Evolutionary conservation across 2,888 invertebrate genomes (phyloP), one percentile per base, ranked within the genome.

Genomic region (Brenthis ino): DNA sequence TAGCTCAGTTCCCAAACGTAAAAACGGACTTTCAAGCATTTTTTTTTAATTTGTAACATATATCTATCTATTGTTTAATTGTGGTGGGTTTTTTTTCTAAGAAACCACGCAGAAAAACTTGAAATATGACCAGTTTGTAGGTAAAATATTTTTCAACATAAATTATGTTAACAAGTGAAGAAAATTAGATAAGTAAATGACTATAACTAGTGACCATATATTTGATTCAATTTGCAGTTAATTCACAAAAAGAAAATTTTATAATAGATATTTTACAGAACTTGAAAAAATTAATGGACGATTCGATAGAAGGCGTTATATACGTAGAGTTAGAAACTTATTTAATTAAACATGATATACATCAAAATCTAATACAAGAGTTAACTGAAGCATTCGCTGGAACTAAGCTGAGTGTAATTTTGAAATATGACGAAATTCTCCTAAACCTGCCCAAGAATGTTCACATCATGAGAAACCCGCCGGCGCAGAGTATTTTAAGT

Each of bases 301-400:
- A 76, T 8, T 81, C 92, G 0, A 80, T 79, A 16, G 71, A 92
- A 57, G 93, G 93, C 1, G 89, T 90, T 0, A 85, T 93, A 37
- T 90, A 86, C 77, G 93, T 93, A 73, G 93, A 91, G 71, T 79
- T 93, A 83, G 93, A 93, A 0, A 84, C 88, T 0, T 83, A 85
- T 51, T 74, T 91, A 57, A 79, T 83, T 43, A 85, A 87, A 57
- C 82, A 79, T 53, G 78, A 82, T 0, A 75, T 93, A 72, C 85
- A 91, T 0, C 79, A 80, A 2, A 74, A 81, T 51, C 67, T 85
- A 2, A 85, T 83, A 57, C 77, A 75, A 53, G 76, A 75, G 0
- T 77, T 93, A 2, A 54, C 93, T 2, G 76, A 82, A 20, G 79
- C 85, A 24, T 90, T 94, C 58, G 80, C 85, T 1, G 76, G 74